Evolutionary conservation across 2,113 vertebrate genomes (phyloP), one percentile per base, ranked within the genome.

Genomic region (Eonycteris spelaea): DNA sequence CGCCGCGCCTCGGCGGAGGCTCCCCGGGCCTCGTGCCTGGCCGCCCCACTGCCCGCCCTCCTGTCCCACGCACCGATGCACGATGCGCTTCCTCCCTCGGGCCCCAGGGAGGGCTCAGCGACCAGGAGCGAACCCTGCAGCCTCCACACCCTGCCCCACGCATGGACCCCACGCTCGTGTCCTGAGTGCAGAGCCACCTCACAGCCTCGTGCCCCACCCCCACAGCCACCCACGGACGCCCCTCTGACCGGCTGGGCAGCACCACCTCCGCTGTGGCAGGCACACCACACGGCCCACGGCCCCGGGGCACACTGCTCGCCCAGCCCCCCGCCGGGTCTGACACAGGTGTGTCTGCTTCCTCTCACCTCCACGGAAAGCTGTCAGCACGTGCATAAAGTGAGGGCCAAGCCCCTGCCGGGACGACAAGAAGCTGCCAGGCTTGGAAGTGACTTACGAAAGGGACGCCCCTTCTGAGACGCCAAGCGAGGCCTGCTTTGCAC

Each of bases 181-280:
- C 33, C 3, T 2, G 8, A 22, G 83, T 0, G 0, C 16, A 4
- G 65, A 16, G 28, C 30, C 2, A 0, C 5, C n/a, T 45, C 2
- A 24, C 22, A 19, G 43, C 10, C 22, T 5, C 16, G 70, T 15
- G 63, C 28, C 15, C 7, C 8, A 70, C 22, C 7, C 38, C 3
- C 5, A 1, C 13, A 21, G 40, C 40, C 40, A 40, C 40, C 40
- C 40, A 40, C 40, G 40, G 43, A 11, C 26, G 55, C 55, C 40
- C 5, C 38, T 61, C 30, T 33, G 21, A 21, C 28, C 6, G 28
- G 30, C 33, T 30, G 14, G 38, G 45, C 0, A 1, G 28, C 7
- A n/a, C 16, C 8, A 2, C 73, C 33, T 6, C 6, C 30, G 16
- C 51, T 2, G 12, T 0, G 1, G 9, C 68, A 7, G 5, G 19